A percentile compares a stretch with the other conserved stretches of the same genome.
Evolutionary conservation across 1,140 invertebrate genomes (phyloP).

Genomic region (Atta colombica): DNA sequence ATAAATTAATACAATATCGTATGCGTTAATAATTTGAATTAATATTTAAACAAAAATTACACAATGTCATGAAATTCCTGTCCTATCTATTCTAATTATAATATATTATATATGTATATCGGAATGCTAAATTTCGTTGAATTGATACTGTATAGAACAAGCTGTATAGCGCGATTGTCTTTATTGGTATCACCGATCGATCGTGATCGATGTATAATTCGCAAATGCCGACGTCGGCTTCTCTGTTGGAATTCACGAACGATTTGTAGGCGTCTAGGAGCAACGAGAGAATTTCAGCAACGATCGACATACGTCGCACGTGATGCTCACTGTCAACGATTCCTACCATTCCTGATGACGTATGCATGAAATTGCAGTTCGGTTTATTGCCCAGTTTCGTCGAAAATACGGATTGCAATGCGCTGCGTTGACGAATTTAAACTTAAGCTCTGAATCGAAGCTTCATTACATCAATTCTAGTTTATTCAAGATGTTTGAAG

Average conservation of each 20-base stretch:
- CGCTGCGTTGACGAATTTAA: slow-evolving; percentile 19
- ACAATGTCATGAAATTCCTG: background rate
- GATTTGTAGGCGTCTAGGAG: slow-evolving; percentile 36
- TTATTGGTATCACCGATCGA: slow-evolving; percentile 57
- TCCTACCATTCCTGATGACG: slow-evolving; percentile 68
- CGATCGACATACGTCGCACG: slow-evolving; percentile 71
- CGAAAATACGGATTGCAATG: slow-evolving; percentile 63
- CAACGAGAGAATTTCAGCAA: slow-evolving; percentile 69
- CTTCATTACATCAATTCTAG: background rate
- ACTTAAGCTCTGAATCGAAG: background rate
- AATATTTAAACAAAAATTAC: background rate
- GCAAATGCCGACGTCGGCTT: slow-evolving; percentile 40
- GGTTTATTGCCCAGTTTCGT: slow-evolving; percentile 60
- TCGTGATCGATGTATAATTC: slow-evolving; percentile 68
- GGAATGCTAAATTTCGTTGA: slow-evolving; percentile 16
- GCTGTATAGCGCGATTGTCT: background rate
- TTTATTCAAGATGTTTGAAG: background rate
- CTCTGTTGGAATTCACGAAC: slow-evolving; percentile 60
- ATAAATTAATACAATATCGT: background rate
- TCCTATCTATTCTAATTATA: background rate
- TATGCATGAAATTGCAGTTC: slow-evolving; percentile 74
- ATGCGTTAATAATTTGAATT: background rate
- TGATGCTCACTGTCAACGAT: slow-evolving; percentile 63
- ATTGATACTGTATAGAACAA: slow-evolving; percentile 13
- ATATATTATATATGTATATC: background rate